A percentile compares a stretch with the other conserved stretches of the same genome.
Evolutionary conservation across 2,797 vertebrate genomes (phyloP).

Genomic region (Typhlichthys subterraneus): DNA sequence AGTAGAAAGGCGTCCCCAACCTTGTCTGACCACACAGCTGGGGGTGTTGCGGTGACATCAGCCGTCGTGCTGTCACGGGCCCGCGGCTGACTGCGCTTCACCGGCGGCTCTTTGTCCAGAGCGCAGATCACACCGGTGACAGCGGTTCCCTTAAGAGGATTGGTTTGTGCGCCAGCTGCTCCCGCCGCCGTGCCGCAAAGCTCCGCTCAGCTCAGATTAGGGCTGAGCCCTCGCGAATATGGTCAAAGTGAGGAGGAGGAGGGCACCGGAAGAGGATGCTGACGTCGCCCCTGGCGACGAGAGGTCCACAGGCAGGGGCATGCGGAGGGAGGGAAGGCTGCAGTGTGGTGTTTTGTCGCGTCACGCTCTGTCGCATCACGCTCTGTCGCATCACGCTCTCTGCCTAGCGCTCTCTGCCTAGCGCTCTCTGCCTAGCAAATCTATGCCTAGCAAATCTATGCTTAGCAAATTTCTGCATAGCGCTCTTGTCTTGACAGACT

Average conservation of each 20-base stretch:
- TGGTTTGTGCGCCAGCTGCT: conserved; percentile 45
- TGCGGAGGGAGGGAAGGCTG: not conserved
- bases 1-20: too few relatives aligned
- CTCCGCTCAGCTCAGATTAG: conserved; percentile 70
- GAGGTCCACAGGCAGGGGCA: not conserved
- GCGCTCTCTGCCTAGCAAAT: too few relatives aligned
- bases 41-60: too few relatives aligned
- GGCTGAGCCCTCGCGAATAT: conserved; percentile 76
- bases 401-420: too few relatives aligned
- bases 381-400: too few relatives aligned
- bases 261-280: conserved; percentile 10
- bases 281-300: not conserved
- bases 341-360: not conserved
- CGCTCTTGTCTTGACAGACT: conserved; percentile 3
- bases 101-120: conserved; percentile 11
- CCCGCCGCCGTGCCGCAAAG: conserved; percentile 15
- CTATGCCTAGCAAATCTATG: too few relatives aligned
- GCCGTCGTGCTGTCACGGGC: too few relatives aligned
- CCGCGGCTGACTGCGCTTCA: conserved; percentile 11
- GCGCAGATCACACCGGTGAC: conserved; percentile 21
- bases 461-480: too few relatives aligned
- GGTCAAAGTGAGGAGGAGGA: conserved; percentile 42
- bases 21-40: too few relatives aligned
- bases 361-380: too few relatives aligned
- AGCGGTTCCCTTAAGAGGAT: conserved; percentile 47